Base-by-base conservation (phyloP, 2,113 vertebrate species). In the Corydoras maculifer region DNA sequence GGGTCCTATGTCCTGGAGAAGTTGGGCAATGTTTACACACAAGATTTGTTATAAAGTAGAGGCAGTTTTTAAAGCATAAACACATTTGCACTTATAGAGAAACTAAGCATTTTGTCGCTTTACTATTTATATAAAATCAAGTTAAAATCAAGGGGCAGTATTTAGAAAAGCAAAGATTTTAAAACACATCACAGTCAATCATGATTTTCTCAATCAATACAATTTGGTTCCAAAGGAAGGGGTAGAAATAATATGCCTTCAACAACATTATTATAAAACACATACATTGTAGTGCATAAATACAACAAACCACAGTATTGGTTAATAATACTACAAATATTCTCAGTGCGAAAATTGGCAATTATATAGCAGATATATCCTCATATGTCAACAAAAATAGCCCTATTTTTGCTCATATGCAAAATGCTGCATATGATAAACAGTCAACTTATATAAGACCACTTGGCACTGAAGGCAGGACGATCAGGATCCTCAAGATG, bases 311-410 rank as follows among this genome's bases (percentile, higher is more conserved):
- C 32, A 75, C 71, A 65, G 58, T 61, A 70, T 62, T 54, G 53
- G 29, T 74, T 50, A 70, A 61, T 82, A 51, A 81, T 70, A 81
- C 49, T 30, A 64, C 43, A 69, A 76, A 80, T 54, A 78, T 51
- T 79, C 84, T 89, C 87, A 88, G 86, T 88, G 87, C 87, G 81
- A 25, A 84, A 79, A 69, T 70, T 74, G 65, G 68, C 58, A 58
- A 51, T 77, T 64, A 25, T 60, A 76, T 58, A 50, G 73, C 73
- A 57, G 51, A 66, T 49, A 48, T 58, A 14, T 70, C 6, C 50
- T 61, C 58, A 1, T 54, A 59, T 35, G 14, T 53, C 12, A 64
- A 71, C 29, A 57, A 73, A 60, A 14, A 77, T 68, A n/a, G 29
- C 55, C 30, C 11, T 54, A 51, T 75, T 51, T 49, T 65, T 25